A percentile compares a stretch with the other conserved stretches of the same genome.
phyloP scores from a whole-genome alignment of 2,797 vertebrate species.

The Sebastes flavidus region DNA sequence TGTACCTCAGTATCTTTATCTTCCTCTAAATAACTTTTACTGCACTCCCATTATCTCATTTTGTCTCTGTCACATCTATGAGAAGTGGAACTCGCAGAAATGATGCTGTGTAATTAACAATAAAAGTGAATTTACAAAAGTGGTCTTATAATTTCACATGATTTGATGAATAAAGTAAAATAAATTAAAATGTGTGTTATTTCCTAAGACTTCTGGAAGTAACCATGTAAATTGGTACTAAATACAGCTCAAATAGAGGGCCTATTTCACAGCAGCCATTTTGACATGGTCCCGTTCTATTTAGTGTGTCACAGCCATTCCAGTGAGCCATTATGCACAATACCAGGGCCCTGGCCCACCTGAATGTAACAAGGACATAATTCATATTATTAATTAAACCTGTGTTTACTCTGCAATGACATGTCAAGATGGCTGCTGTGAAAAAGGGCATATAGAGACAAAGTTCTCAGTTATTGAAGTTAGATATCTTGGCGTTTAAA shows the following conservation, averaged over 20 bases:
- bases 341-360: no score
- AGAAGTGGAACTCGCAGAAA: neutral
- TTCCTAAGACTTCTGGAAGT: neutral
- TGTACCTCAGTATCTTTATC: neutral
- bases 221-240: neutral
- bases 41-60: neutral
- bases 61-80: neutral
- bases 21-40: constrained; percentile 20
- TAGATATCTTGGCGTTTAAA: neutral
- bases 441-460: neutral
- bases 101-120: neutral
- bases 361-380: no score
- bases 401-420: neutral
- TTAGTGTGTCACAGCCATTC: no score
- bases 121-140: neutral
- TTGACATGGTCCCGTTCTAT: no score
- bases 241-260: neutral
- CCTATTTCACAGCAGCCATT: no score
- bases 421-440: no score
- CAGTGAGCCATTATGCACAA: no score
- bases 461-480: neutral
- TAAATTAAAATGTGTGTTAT: neutral
- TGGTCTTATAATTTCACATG: neutral
- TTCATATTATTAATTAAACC: no score
- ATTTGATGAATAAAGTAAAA: neutral